phyloP scores from a whole-genome alignment of 2,888 invertebrate species.

The Chloroclystis v-ata region DNA sequence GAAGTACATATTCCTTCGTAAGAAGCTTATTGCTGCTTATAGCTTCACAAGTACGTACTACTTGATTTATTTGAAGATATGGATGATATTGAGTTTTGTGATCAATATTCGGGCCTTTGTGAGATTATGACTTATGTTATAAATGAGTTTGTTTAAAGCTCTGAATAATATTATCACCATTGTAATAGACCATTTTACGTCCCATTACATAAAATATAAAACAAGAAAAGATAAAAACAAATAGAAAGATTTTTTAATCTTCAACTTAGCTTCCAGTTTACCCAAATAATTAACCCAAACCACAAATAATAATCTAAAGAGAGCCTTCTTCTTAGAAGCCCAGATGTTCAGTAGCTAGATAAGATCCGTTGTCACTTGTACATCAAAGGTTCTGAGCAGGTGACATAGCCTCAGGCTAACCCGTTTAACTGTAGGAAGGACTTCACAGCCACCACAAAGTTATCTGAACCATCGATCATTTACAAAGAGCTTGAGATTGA shows the following conservation, averaged over 20 bases:
- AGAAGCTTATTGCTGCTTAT: background rate
- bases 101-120: background rate
- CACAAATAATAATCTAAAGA: no score
- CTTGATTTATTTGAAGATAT: background rate
- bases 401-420: constrained; percentile 64
- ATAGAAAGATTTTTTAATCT: no score
- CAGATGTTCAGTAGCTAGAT: constrained; percentile 5
- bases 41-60: background rate
- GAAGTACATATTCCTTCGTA: constrained; percentile 1
- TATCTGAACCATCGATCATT: constrained; percentile 69
- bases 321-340: no score
- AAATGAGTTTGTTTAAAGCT: no score
- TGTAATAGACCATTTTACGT: no score
- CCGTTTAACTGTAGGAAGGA: constrained; percentile 55
- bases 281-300: no score
- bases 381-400: constrained; percentile 38
- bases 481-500: constrained; percentile 47
- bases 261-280: no score
- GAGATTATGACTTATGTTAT: background rate
- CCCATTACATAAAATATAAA: no score
- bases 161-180: no score
- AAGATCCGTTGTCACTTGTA: constrained; percentile 22
- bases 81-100: background rate
- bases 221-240: no score
- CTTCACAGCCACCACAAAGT: constrained; percentile 55